Percentiles rank a stretch among this genome's conserved stretches.
These are phyloP conservation scores for Germaria angustata DNA, from an alignment of 2,888 invertebrate species.

Conservation along the genomic window DNA sequence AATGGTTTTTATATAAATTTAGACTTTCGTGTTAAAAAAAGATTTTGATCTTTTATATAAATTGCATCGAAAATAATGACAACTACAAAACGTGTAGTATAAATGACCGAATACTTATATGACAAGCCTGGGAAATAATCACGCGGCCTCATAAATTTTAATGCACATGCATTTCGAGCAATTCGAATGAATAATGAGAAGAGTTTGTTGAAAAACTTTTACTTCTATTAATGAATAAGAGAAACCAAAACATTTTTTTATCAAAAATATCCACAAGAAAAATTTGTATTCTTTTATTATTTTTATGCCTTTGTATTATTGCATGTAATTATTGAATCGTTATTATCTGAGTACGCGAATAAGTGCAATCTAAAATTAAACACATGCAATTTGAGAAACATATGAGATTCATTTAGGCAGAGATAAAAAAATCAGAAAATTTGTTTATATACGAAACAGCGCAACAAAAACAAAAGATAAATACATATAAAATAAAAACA, in stretches of 20 bases:
- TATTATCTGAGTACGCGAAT: neutral
- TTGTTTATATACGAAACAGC: slow-evolving; percentile 3
- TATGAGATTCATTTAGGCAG: neutral
- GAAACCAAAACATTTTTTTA: neutral
- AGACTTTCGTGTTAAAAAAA: too few species aligned
- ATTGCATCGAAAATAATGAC: too few species aligned
- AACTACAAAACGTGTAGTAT: too few species aligned
- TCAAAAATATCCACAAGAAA: neutral
- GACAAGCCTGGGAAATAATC: too few species aligned
- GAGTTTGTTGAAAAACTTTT: too few species aligned
- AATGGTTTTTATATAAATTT: too few species aligned
- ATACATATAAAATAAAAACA: slow-evolving; percentile 8
- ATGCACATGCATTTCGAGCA: too few species aligned
- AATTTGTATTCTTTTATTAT: neutral
- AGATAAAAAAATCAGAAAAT: neutral
- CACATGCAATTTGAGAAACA: neutral
- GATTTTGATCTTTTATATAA: too few species aligned
- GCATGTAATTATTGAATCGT: slow-evolving; percentile 15
- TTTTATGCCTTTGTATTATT: neutral
- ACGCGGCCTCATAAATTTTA: too few species aligned
- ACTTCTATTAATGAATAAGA: too few species aligned
- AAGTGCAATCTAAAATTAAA: neutral
- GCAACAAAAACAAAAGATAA: neutral
- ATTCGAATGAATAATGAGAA: too few species aligned
- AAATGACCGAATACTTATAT: too few species aligned